Conservation (phyloP, 2,113 vertebrate genomes). For the Hypomesus transpacificus region DNA sequence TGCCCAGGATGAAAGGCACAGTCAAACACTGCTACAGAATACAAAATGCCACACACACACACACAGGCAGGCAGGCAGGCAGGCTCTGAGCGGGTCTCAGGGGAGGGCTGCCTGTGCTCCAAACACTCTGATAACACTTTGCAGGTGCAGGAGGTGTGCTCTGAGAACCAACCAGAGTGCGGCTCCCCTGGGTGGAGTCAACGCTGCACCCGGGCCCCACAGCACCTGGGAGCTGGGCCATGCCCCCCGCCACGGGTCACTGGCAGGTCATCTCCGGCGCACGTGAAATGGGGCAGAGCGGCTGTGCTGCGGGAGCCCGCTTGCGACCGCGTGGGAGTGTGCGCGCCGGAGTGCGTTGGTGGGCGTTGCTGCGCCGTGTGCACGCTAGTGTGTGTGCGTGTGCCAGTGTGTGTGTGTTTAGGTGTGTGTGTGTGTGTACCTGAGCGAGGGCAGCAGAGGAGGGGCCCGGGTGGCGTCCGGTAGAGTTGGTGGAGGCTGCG, state of each 20-base stretch:
- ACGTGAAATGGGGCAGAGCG: no score
- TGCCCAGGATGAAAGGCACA: conserved; percentile 22
- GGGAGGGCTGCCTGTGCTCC: background rate
- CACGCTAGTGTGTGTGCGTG: conserved; percentile 2
- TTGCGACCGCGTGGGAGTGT: background rate
- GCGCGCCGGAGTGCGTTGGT: background rate
- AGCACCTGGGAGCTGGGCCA: no score
- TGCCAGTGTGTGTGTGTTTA: conserved; percentile 10
- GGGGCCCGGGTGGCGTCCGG: background rate
- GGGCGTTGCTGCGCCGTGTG: background rate
- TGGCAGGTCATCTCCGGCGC: no score
- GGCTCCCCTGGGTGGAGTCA: no score
- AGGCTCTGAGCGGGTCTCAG: background rate
- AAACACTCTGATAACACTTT: background rate
- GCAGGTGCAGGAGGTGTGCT: no score
- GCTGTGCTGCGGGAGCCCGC: background rate
- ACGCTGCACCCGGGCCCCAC: no score
- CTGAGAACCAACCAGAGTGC: no score
- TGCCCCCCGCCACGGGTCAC: no score
- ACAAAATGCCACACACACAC: conserved; percentile 12
- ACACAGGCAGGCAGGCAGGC: conserved; percentile 11
- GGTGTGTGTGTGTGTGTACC: conserved; percentile 38
- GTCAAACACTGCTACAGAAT: background rate
- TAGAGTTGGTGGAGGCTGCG: conserved; percentile 22
- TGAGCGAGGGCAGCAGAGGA: conserved; percentile 29